A percentile compares a stretch with the other conserved stretches of the same genome.
These are phyloP conservation scores for Triplophysa bombifrons DNA, from an alignment of 2,797 vertebrate species.

Conservation along the genomic window DNA sequence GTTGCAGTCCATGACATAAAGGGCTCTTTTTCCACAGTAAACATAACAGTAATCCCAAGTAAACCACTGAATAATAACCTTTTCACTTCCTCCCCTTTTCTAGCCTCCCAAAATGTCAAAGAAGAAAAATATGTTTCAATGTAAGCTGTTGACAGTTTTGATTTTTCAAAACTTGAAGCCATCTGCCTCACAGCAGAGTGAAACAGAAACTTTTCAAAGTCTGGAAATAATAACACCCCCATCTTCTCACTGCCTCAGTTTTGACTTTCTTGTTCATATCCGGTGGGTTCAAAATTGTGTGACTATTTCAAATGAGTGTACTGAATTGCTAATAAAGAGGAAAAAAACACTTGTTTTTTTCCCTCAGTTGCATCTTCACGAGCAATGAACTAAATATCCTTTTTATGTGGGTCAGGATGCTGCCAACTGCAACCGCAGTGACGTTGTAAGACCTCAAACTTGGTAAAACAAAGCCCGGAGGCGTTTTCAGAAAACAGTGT, in stretches of 20 bases:
- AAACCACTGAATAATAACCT: not conserved
- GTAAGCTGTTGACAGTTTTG: conserved; percentile 4
- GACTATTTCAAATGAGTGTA: not conserved
- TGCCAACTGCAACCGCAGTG: conserved; percentile 1
- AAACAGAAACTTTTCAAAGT: not conserved
- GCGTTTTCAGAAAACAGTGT: not conserved
- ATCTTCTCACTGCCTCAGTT: not conserved
- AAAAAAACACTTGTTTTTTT: conserved; percentile 3
- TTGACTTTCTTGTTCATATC: conserved; percentile 12
- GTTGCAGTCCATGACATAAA: not conserved
- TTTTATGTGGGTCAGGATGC: conserved; percentile 32
- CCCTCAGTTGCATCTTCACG: conserved; percentile 10
- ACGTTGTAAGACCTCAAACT: conserved; percentile 23
- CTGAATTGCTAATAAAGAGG: not conserved
- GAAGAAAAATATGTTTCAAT: not conserved
- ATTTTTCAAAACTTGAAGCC: conserved; percentile 1
- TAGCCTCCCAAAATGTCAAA: not conserved
- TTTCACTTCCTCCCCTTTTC: not conserved
- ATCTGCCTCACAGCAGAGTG: conserved; percentile 15
- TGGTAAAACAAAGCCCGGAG: conserved; percentile 20
- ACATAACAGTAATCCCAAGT: not conserved
- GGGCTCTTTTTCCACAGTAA: not conserved
- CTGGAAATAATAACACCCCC: conserved; percentile 5
- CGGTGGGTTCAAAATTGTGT: conserved; percentile 15
- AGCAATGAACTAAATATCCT: conserved; percentile 16